A percentile compares a stretch with the other conserved stretches of the same genome.
phyloP scores from a whole-genome alignment of 2,113 vertebrate species.

The Gadus macrocephalus region DNA sequence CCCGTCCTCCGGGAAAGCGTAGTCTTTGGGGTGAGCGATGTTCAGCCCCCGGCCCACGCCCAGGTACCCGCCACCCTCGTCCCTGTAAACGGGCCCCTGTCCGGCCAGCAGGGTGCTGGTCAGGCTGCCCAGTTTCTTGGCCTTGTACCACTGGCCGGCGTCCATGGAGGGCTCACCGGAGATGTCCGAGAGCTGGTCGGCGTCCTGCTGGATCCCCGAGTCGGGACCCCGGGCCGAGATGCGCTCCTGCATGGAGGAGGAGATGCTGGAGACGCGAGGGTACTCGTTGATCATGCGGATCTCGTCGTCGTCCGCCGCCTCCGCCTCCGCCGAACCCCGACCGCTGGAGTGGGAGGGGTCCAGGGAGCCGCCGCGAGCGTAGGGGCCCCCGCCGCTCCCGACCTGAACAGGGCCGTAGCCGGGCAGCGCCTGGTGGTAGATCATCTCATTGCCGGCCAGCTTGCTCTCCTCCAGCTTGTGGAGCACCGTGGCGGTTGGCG shows the following conservation, averaged over 20 bases:
- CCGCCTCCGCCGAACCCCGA: constrained; percentile 86
- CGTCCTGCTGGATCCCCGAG: constrained; percentile 96
- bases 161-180: constrained; percentile 90
- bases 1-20: constrained; percentile 89
- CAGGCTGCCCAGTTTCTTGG: constrained; percentile 79
- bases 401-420: constrained; percentile 77
- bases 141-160: constrained; percentile 87
- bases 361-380: constrained; percentile 86
- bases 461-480: constrained; percentile 84
- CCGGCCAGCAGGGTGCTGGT: constrained; percentile 81
- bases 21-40: constrained; percentile 86
- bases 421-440: constrained; percentile 93
- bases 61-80: constrained; percentile 81
- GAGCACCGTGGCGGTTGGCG: constrained; percentile 72
- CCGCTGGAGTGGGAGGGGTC: constrained; percentile 98
- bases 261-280: constrained; percentile 88
- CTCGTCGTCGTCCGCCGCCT: constrained; percentile 92
- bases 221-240: constrained; percentile 90
- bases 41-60: constrained; percentile 84
- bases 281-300: constrained; percentile 99
- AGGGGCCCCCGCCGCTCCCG: constrained; percentile 67
- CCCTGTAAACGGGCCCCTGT: constrained; percentile 82
- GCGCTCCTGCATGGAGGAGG: constrained; percentile 90
- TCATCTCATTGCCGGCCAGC: constrained; percentile 75
- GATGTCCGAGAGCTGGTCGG: constrained; percentile 91